These are phyloP conservation scores for Arctia plantaginis DNA, from an alignment of 2,888 invertebrate genomes.

Conservation along the genomic window DNA sequence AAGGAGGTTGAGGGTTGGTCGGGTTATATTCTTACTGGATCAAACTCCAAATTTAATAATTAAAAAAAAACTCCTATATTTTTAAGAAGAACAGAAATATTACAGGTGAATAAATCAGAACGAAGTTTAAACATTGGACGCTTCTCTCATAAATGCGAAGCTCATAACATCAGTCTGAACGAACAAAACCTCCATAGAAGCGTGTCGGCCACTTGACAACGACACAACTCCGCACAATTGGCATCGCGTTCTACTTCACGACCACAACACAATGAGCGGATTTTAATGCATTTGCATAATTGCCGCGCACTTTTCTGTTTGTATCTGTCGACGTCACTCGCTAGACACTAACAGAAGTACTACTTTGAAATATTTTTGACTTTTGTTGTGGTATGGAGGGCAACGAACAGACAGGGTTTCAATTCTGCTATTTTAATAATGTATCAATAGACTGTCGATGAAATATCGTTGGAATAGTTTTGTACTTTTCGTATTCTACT, in stretches of 20 bases:
- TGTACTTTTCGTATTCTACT: no score
- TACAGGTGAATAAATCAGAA: neutral
- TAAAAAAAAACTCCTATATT: neutral
- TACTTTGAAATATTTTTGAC: slow-evolving; percentile 2
- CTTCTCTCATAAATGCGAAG: neutral
- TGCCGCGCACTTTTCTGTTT: slow-evolving; percentile 60
- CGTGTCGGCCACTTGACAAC: slow-evolving; percentile 24
- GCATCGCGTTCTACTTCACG: slow-evolving; percentile 57
- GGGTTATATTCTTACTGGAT: neutral
- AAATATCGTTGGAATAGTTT: no score
- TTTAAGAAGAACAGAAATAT: neutral
- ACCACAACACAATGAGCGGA: slow-evolving; percentile 62
- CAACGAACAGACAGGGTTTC: no score
- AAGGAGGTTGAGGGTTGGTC: no score
- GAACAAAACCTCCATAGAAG: slow-evolving; percentile 9
- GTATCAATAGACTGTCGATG: no score
- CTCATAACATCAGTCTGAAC: neutral
- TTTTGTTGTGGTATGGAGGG: neutral
- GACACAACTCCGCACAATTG: slow-evolving; percentile 43
- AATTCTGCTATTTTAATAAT: no score
- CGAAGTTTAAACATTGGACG: neutral
- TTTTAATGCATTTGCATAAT: slow-evolving; percentile 72
- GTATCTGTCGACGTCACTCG: slow-evolving; percentile 49
- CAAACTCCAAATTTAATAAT: neutral
- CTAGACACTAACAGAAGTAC: neutral